Percentiles rank a stretch among this genome's conserved stretches.
Evolutionary conservation across 2,888 invertebrate species (phyloP).

Genomic region (Tipula lateralis): DNA sequence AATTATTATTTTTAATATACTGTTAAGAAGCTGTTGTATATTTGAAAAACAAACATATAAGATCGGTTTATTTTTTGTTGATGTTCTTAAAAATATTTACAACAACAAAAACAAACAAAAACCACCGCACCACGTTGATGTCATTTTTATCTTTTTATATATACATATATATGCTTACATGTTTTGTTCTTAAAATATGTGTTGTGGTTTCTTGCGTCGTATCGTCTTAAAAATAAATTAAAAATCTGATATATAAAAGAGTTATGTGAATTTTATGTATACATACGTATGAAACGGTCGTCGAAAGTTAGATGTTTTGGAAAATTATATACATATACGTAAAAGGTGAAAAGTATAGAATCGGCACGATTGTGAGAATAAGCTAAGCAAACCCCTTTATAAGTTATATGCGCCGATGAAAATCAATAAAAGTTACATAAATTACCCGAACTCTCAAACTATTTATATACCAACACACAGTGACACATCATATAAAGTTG

Average conservation of each 20-base stretch:
- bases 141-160: not conserved
- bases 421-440: not conserved
- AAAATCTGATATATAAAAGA: not conserved
- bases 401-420: not conserved
- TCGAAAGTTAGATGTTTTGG: not conserved
- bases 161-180: not conserved
- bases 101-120: not conserved
- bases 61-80: not conserved
- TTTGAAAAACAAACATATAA: not conserved
- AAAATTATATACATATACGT: not conserved
- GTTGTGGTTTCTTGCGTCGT: not conserved
- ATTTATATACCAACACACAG: not conserved
- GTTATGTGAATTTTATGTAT: not conserved
- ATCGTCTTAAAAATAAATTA: slow-evolving; percentile 13
- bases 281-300: not conserved
- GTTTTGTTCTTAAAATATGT: slow-evolving; percentile 3
- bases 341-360: not conserved
- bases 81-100: not conserved
- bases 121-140: slow-evolving; percentile 2
- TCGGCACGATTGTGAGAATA: too few species aligned
- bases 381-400: too few species aligned
- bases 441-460: not conserved
- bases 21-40: not conserved
- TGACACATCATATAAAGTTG: slow-evolving; percentile 7
- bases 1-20: slow-evolving; percentile 27